These are phyloP conservation scores for Azorinus chamasolen DNA, from an alignment of 2,888 invertebrate genomes.

Conservation along the genomic window DNA sequence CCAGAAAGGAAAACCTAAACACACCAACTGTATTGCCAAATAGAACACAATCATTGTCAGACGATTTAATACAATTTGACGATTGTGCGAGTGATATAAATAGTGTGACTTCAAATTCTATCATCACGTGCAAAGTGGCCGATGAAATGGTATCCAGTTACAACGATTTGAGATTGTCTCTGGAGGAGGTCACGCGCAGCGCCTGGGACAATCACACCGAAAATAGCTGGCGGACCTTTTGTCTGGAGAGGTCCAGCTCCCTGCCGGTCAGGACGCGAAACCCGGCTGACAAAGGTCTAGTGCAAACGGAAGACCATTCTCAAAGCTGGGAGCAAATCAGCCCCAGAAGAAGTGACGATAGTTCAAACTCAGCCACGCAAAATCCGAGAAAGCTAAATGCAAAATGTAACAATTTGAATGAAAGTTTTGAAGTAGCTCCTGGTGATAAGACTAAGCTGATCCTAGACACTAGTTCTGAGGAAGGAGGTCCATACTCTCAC, in stretches of 20 bases:
- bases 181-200: conserved; percentile 54
- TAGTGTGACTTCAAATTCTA: conserved; percentile 23
- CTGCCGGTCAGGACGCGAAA: conserved; percentile 45
- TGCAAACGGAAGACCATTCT: conserved; percentile 43
- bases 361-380: conserved; percentile 14
- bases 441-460: conserved; percentile 50
- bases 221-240: conserved; percentile 52
- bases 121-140: conserved; percentile 56
- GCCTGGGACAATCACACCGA: conserved; percentile 49
- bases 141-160: conserved; percentile 62
- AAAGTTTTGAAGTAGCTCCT: conserved; percentile 20
- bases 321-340: conserved; percentile 63
- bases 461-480: conserved; percentile 55
- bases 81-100: not conserved
- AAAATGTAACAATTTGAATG: conserved; percentile 27
- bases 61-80: conserved; percentile 45
- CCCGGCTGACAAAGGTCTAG: not conserved
- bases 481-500: conserved; percentile 39
- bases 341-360: conserved; percentile 33
- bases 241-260: conserved; percentile 56
- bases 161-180: conserved; percentile 50
- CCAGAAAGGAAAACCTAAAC: not conserved
- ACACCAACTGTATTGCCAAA: not conserved
- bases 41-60: conserved; percentile 19
- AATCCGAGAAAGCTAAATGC: not conserved